These are phyloP conservation scores for Laupala kohalensis DNA, from an alignment of 1,140 invertebrate species.

Conservation along the genomic window DNA sequence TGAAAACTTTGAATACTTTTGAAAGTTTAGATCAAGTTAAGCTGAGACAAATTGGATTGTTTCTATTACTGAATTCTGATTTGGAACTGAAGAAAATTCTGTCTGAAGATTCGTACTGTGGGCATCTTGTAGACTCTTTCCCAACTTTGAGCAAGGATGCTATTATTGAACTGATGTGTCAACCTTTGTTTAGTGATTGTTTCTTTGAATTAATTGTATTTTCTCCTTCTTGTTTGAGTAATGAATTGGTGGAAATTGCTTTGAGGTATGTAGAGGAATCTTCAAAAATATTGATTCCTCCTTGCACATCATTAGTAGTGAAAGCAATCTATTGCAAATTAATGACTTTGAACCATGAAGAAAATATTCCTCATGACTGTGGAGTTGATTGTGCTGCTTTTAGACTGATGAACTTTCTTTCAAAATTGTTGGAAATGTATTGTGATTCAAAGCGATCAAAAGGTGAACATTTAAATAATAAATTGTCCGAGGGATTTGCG, in stretches of 20 bases:
- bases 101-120: conserved; percentile 2
- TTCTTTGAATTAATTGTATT: background rate
- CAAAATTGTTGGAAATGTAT: background rate
- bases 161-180: background rate
- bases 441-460: background rate
- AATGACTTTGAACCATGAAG: background rate
- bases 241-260: background rate
- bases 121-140: background rate
- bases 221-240: background rate
- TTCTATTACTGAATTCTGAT: conserved; percentile 6
- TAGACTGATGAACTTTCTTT: background rate
- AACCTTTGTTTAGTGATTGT: background rate
- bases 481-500: background rate
- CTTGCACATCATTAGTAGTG: background rate
- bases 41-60: conserved; percentile 1
- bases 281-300: background rate
- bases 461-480: background rate
- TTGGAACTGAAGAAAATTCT: background rate
- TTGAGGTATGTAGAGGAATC: background rate
- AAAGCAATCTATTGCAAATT: conserved; percentile 2
- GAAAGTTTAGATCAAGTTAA: background rate
- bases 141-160: conserved; percentile 6
- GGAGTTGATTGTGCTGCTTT: background rate
- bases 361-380: background rate
- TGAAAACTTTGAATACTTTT: background rate